Evolutionary conservation across 64 coral and sea anemone genomes (phyloP), one percentile per base, ranked within the genome.

Genomic region (Platygyra sinensis): DNA sequence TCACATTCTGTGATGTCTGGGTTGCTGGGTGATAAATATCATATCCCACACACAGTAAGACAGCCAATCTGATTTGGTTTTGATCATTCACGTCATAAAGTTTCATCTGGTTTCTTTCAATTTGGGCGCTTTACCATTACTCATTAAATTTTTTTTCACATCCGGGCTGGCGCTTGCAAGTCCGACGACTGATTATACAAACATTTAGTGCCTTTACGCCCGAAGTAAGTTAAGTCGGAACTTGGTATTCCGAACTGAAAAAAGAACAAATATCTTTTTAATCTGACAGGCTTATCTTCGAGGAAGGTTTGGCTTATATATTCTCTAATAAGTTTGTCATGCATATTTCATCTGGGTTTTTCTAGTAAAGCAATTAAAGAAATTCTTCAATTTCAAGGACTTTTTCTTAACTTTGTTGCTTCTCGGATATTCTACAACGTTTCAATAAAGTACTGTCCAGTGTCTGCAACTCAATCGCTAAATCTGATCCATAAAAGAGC

Each of bases 11-110:
- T 69, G 60, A 22, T 71, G 55, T 65, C 62, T 28, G 24, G 81
- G 62, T 69, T 11, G 36, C 31, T 51, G 81, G 81, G 63, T 24
- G 81, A 85, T 85, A 27, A 85, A 69, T 72, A 85, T 72, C 62
- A 72, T 50, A 71, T 85, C 81, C 69, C 62, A 85, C 81, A 49
- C 62, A 85, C 81, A 49, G 36, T 51, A 27, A n/a, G 39, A 14
- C 63, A 85, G 63, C 81, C 81, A 85, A 85, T 85, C 63, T 67
- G 63, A 49, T 85, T 85, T 85, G 36, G 10, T 69, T 50, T 69
- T 28, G 67, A 36, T 14, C n/a, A 38, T 72, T 85, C 60, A 85
- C 81, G 81, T 85, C 81, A 85, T 50, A 50, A 50, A 71, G 31
- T 39, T 84, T 19, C 24, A 69, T 28, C 30, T 27, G 61, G 30